Percentiles rank a stretch among this genome's conserved stretches.
These are phyloP conservation scores for Lonchura striata DNA, from an alignment of 2,113 vertebrate genomes.

Conservation along the genomic window DNA sequence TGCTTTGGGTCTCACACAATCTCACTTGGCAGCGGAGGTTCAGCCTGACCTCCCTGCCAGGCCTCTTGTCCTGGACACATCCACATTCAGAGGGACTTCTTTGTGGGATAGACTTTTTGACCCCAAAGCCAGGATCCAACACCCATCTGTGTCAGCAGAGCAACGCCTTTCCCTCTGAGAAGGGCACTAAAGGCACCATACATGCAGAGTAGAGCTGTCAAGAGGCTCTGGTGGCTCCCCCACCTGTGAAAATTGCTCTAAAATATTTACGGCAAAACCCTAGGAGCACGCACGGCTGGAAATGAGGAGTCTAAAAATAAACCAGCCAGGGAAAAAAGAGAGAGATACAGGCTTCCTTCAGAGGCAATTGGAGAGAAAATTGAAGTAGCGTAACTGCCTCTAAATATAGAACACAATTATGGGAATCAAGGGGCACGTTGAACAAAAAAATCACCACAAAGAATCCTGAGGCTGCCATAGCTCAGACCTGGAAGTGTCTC, in stretches of 20 bases:
- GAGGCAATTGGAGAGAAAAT: slow-evolving; percentile 18
- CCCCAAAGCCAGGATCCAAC: not conserved
- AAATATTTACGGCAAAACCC: slow-evolving; percentile 13
- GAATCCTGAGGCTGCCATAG: not conserved
- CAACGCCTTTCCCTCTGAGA: not conserved
- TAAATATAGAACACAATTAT: slow-evolving; percentile 14
- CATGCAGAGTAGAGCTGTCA: not conserved
- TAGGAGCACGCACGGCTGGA: not conserved
- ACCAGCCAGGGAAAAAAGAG: not conserved
- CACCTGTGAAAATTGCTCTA: slow-evolving; percentile 13
- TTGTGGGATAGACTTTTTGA: not conserved
- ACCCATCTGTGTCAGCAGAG: fast-evolving
- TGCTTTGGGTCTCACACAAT: not conserved
- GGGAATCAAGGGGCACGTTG: not conserved
- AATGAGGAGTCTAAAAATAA: slow-evolving; percentile 52
- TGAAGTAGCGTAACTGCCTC: not conserved
- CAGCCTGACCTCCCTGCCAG: not conserved
- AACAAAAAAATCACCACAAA: not conserved
- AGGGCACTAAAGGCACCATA: not conserved
- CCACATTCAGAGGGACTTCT: not conserved
- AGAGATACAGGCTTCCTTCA: not conserved
- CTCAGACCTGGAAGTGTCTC: not conserved
- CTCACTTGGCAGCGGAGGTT: not conserved
- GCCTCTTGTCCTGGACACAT: not conserved
- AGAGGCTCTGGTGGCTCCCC: not conserved